Percentiles rank a stretch among this genome's conserved stretches.
These are phyloP conservation scores for Drosophila bipectinata DNA, from an alignment of 1,140 invertebrate genomes.

Conservation along the genomic window DNA sequence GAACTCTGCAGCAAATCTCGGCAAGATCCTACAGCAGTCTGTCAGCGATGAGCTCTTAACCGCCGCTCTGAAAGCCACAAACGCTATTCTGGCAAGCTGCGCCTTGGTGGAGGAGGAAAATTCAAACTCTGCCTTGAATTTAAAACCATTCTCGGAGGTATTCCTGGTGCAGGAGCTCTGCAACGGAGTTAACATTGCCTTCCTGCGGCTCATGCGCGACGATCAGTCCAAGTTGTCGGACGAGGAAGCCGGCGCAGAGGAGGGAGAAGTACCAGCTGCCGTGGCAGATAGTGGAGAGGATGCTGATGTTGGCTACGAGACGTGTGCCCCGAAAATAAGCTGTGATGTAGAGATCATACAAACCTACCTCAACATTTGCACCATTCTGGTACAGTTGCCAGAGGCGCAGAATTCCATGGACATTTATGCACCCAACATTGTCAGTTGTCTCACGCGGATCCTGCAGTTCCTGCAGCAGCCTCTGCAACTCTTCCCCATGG, in stretches of 20 bases:
- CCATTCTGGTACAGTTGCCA: slow-evolving; percentile 77
- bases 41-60: slow-evolving; percentile 86
- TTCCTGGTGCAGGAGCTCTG: slow-evolving; percentile 71
- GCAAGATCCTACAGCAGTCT: slow-evolving; percentile 88
- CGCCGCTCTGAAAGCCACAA: slow-evolving; percentile 85
- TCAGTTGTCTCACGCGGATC: slow-evolving; percentile 61
- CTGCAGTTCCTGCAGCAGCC: slow-evolving; percentile 65
- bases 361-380: slow-evolving; percentile 80
- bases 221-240: slow-evolving; percentile 55
- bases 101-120: slow-evolving; percentile 74
- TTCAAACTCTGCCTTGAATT: slow-evolving; percentile 45
- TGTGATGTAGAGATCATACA: slow-evolving; percentile 74
- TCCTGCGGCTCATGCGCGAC: slow-evolving; percentile 70
- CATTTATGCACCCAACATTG: slow-evolving; percentile 52
- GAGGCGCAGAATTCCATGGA: slow-evolving; percentile 64
- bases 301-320: slow-evolving; percentile 42
- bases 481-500: slow-evolving; percentile 55
- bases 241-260: slow-evolving; percentile 31
- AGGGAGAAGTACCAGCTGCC: slow-evolving; percentile 8
- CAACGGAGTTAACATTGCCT: slow-evolving; percentile 75
- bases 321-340: slow-evolving; percentile 51
- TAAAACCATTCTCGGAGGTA: slow-evolving; percentile 69
- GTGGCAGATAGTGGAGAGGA: slow-evolving; percentile 41
- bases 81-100: slow-evolving; percentile 85
- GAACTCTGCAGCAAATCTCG: slow-evolving; percentile 85